Base-by-base conservation (phyloP, 2,797 vertebrate species). In the Crypturellus tataupa region DNA sequence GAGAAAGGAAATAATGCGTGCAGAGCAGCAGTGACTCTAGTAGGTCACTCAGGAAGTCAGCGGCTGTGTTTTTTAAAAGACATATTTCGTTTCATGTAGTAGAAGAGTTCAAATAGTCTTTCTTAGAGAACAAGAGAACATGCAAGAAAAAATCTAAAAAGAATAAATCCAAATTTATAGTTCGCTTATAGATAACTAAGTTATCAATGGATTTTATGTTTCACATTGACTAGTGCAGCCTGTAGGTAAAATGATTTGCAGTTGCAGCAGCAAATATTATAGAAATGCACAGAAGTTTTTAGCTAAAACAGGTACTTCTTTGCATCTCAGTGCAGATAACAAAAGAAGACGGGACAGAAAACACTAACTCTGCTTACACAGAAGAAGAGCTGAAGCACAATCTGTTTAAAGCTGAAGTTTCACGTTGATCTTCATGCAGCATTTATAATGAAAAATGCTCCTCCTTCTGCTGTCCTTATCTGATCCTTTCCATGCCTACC, bases 1-100 rank as follows among this genome's bases (percentile, higher is more conserved):
- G 56, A 89, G 85, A 75, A 62, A 88, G 89, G 87, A 94, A 94
- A 96, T 64, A 93, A 70, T 19, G 37, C 25, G 25, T 71, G 75
- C 75, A 58, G 85, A 88, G 70, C 53, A 64, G 67, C 82, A 35
- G 25, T 55, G 82, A 80, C 44, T 94, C 58, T 46, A 14, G 19
- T 39, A 78, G 94, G 92, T 94, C 95, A 95, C 56, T 67, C 85
- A 96, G 96, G 95, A 97, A 96, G 47, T 59, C 67, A 37, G 75
- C 40, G 87, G 58, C 64, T 80, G 58, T 44, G 37, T 71, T 39
- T 39, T 77, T 85, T 88, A 62, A 69, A 84, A 92, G 67, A 39
- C 37, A 47, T 39, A 56, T 62, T 93, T 91, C 86, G 27, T 39
- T 90, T 88, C 37, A 29, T 37, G 40, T 39, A 51, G 14, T 19